These are phyloP conservation scores for Yoshiicerus persimilis DNA, from an alignment of 1,140 invertebrate species.

Conservation along the genomic window DNA sequence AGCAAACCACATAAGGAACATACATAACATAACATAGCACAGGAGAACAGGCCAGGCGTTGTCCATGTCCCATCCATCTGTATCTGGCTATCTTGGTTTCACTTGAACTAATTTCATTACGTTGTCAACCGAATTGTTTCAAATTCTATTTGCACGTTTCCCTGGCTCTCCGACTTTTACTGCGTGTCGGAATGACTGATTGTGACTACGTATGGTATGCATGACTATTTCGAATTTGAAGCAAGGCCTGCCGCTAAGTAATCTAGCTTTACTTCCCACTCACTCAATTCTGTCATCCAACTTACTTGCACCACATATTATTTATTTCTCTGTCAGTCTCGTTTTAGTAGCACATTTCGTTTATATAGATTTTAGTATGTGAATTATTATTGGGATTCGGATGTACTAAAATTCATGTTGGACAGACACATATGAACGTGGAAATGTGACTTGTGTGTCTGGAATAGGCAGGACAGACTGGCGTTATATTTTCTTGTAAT, in stretches of 20 bases:
- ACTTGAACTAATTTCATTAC: not conserved
- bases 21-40: not conserved
- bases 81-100: not conserved
- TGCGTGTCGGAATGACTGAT: constrained; percentile 2
- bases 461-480: not conserved
- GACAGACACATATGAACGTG: not conserved
- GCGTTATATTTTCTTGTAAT: not conserved
- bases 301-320: not conserved
- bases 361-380: not conserved
- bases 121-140: constrained; percentile 7
- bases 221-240: not conserved
- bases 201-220: not conserved
- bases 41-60: too few relatives aligned
- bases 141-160: not conserved
- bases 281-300: not conserved
- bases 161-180: not conserved
- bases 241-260: not conserved
- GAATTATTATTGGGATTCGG: not conserved
- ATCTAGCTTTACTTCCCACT: not conserved
- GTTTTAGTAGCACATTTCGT: not conserved
- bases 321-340: not conserved
- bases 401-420: not conserved
- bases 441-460: not conserved
- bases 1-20: not conserved
- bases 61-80: not conserved